A percentile compares a stretch with the other conserved stretches of the same genome.
These are phyloP conservation scores for Sorex fumeus DNA, from an alignment of 2,113 vertebrate genomes.

Conservation along the genomic window DNA sequence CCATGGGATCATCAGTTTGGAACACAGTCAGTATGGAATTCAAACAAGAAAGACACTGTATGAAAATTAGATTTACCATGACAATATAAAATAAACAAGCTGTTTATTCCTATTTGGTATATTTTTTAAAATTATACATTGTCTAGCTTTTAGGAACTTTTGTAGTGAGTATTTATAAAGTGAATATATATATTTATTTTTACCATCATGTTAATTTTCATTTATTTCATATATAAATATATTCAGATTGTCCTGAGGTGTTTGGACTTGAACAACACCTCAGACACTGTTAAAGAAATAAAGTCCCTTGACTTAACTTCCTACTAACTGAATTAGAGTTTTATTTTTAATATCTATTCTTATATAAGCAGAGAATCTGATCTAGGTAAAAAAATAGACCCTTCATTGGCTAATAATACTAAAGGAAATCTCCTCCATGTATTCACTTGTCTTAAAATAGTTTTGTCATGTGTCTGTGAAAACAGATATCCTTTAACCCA, in stretches of 20 bases:
- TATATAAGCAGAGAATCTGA: slow-evolving; percentile 75
- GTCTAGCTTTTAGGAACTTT: slow-evolving; percentile 70
- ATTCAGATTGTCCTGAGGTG: slow-evolving; percentile 45
- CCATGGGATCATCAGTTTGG: slow-evolving; percentile 83
- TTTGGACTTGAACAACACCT: slow-evolving; percentile 61
- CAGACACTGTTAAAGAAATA: slow-evolving; percentile 58
- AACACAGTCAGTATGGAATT: slow-evolving; percentile 79
- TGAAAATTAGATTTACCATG: slow-evolving; percentile 75
- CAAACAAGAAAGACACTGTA: slow-evolving; percentile 81
- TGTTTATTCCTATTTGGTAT: slow-evolving; percentile 79
- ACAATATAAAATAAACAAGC: slow-evolving; percentile 76
- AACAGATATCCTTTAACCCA: slow-evolving; percentile 40
- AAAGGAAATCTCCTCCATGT: slow-evolving; percentile 47
- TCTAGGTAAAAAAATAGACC: slow-evolving; percentile 77
- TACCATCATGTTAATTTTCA: slow-evolving; percentile 52
- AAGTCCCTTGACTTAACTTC: slow-evolving; percentile 57
- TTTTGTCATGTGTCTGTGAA: slow-evolving; percentile 48
- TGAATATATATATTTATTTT: slow-evolving; percentile 61
- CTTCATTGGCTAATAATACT: slow-evolving; percentile 66
- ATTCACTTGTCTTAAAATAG: slow-evolving; percentile 77
- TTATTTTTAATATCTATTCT: slow-evolving; percentile 70
- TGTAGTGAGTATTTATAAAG: slow-evolving; percentile 61
- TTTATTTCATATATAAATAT: slow-evolving; percentile 64
- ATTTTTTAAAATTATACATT: slow-evolving; percentile 63
- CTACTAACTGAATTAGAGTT: slow-evolving; percentile 61